phyloP scores from a whole-genome alignment of 2,888 invertebrate genomes.

The Nomada lathburiana region DNA sequence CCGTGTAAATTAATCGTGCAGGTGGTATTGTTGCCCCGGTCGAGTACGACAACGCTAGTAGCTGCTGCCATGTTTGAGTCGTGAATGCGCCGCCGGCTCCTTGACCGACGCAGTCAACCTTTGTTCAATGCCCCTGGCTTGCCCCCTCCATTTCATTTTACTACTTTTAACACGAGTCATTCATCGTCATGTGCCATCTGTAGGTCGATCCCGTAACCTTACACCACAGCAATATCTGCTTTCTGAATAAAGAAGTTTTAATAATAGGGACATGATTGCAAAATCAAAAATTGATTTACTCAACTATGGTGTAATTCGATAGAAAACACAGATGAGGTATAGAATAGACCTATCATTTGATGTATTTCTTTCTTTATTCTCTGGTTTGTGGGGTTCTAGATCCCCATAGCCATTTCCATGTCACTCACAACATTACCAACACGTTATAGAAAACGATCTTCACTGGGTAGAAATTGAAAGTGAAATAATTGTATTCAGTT shows the following conservation, averaged over 20 bases:
- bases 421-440: too few relatives aligned
- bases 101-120: conserved; percentile 76
- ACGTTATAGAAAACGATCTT: too few relatives aligned
- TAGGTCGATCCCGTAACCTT: neutral
- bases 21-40: conserved; percentile 98
- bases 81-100: conserved; percentile 81
- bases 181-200: conserved; percentile 28
- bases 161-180: conserved; percentile 28
- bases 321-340: neutral
- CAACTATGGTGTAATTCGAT: neutral
- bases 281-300: neutral
- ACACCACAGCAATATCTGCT: neutral
- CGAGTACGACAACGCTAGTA: conserved; percentile 97
- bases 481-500: too few relatives aligned
- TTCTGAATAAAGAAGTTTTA: conserved; percentile 11
- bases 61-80: conserved; percentile 90
- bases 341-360: too few relatives aligned
- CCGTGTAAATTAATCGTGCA: conserved; percentile 98
- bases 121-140: conserved; percentile 79
- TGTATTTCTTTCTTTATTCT: too few relatives aligned
- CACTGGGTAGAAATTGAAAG: too few relatives aligned
- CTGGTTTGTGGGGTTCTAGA: too few relatives aligned
- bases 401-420: too few relatives aligned
- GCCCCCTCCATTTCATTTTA: conserved; percentile 58
- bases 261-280: neutral